Conservation (phyloP, 2,797 vertebrate species). For the Perodicticus potto region DNA sequence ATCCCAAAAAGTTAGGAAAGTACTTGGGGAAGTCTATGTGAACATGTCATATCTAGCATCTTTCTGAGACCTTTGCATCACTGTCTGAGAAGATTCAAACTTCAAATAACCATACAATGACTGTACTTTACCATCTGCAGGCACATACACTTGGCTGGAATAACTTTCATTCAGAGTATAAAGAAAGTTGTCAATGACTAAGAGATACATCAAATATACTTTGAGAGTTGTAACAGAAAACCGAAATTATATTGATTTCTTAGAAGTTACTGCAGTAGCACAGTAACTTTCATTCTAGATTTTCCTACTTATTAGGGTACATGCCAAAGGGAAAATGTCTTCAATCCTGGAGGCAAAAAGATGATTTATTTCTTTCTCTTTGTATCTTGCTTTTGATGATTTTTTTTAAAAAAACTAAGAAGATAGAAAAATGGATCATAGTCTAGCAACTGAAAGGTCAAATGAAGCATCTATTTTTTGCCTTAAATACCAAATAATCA, state of each 20-base stretch:
- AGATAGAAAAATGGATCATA: neutral
- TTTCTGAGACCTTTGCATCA: slow-evolving; percentile 3
- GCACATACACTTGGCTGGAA: neutral
- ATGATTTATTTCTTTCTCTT: slow-evolving; percentile 53
- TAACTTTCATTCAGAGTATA: neutral
- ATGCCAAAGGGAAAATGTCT: slow-evolving; percentile 54
- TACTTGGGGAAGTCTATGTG: neutral
- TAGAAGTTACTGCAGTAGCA: slow-evolving; percentile 71
- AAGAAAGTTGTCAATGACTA: slow-evolving; percentile 49
- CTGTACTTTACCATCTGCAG: neutral
- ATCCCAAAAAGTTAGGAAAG: neutral
- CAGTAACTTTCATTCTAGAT: slow-evolving; percentile 64
- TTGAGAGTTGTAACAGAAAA: slow-evolving; percentile 15
- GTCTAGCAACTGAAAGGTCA: slow-evolving; percentile 53
- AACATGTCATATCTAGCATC: neutral
- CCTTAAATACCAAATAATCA: slow-evolving; percentile 9
- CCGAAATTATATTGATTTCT: slow-evolving; percentile 51
- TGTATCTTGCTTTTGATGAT: slow-evolving; percentile 60
- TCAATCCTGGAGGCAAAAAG: slow-evolving; percentile 52
- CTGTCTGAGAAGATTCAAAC: slow-evolving; percentile 22
- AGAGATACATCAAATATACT: neutral
- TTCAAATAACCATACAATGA: neutral
- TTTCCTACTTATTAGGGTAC: slow-evolving; percentile 64
- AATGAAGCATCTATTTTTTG: slow-evolving; percentile 44
- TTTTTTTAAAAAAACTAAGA: neutral